Base-by-base conservation (phyloP, 2,113 vertebrate species). In the Polypterus senegalus region DNA sequence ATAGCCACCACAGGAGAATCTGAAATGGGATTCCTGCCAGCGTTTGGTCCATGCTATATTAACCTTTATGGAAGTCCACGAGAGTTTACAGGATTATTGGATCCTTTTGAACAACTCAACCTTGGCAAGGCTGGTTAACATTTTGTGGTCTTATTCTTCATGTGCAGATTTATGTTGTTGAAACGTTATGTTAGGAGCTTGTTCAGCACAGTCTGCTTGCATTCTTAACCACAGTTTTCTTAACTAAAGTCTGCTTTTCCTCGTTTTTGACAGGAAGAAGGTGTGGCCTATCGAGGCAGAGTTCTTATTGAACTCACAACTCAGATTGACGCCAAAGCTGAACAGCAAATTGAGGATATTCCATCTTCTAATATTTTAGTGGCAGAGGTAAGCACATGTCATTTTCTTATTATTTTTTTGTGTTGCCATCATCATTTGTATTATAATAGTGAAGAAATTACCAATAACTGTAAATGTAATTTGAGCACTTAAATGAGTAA, bases 41-140 rank as follows among this genome's bases (percentile, higher is more conserved):
- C 89, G 2, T 99, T 99, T 82, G 96, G 96, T 3, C 96, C 96
- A 44, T 94, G 91, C 75, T 99, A 95, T 57, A 65, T 99, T 67
- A 98, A 98, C 73, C 79, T 98, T n/a, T 99, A 99, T 0, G 96
- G 96, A 71, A 97, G 96, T 66, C 93, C 88, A 62, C 86, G 96
- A 78, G 96, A 99, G 76, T 98, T 93, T 69, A 87, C 83, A 0
- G 89, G 90, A 65, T 88, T 98, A 61, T 86, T 89, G 61, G 96
- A 99, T 69, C 94, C 94, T 2, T 97, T 94, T 3, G 90, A 94
- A 55, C 90, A 97, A 46, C 82, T 99, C 59, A 99, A 99, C 68
- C 77, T 70, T 46, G 94, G 96, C 78, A 91, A 92, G 91, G 96
- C 92, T 66, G 62, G 76, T 82, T 68, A 70, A 11, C 11, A 27